A percentile compares a stretch with the other conserved stretches of the same genome.
These are phyloP conservation scores for Hydrocynus forskahlii DNA, from an alignment of 2,797 vertebrate genomes.

Conservation along the genomic window DNA sequence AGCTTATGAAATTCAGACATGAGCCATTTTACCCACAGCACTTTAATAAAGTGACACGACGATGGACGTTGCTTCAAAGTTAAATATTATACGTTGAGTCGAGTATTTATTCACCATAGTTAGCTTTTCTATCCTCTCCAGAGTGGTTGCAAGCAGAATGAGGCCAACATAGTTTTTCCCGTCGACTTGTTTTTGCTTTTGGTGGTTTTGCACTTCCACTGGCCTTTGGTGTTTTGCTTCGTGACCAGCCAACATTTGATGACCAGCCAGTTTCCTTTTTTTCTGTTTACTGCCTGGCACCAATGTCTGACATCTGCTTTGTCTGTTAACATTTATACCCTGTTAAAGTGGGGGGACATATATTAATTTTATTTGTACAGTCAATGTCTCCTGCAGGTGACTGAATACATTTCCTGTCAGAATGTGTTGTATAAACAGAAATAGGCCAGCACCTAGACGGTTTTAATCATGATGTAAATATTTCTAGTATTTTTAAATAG, in stretches of 20 bases:
- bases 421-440: conserved; percentile 25
- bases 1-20: neutral
- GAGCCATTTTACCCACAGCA: neutral
- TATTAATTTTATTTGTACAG: conserved; percentile 1
- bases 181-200: neutral
- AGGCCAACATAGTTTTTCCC: conserved; percentile 15
- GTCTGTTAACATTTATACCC: conserved; percentile 24
- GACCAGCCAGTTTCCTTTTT: neutral
- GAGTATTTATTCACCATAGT: neutral
- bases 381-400: conserved; percentile 31
- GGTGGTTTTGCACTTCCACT: neutral
- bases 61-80: neutral
- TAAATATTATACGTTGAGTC: neutral
- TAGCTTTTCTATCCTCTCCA: neutral
- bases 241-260: too few species aligned
- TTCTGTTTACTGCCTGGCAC: too few species aligned
- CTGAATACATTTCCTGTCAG: conserved; percentile 25
- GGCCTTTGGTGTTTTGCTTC: neutral
- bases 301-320: neutral
- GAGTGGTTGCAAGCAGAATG: neutral
- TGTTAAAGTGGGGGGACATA: neutral
- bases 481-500: neutral
- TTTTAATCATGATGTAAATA: neutral
- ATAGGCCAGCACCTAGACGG: neutral
- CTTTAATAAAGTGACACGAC: neutral